These are phyloP conservation scores for Crossaster papposus DNA, from an alignment of 53 echinoderm and acorn worm species.

Conservation along the genomic window DNA sequence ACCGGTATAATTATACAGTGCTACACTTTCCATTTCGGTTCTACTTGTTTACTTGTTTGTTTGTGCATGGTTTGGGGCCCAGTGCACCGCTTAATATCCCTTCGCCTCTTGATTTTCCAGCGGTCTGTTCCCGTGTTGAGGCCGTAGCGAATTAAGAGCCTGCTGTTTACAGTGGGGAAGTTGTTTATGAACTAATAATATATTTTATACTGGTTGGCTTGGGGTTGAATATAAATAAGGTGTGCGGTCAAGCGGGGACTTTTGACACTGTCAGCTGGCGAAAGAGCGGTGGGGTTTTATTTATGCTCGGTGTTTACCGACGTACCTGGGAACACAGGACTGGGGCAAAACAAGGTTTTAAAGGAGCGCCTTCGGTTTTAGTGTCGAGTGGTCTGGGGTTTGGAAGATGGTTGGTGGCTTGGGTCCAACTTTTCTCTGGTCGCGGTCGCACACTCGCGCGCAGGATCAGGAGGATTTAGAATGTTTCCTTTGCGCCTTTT, in stretches of 20 bases:
- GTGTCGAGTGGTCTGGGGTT: not conserved
- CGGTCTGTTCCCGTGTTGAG: not conserved
- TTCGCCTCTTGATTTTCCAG: not conserved
- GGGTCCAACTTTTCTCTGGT: not conserved
- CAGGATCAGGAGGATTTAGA: no score
- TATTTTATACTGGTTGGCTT: not conserved
- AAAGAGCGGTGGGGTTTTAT: constrained; percentile 4
- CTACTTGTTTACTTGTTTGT: not conserved
- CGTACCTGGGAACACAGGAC: constrained; percentile 45
- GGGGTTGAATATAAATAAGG: not conserved
- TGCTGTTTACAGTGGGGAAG: not conserved
- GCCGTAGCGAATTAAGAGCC: not conserved
- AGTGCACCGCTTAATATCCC: not conserved
- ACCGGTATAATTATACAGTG: not conserved
- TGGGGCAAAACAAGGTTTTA: constrained; percentile 46
- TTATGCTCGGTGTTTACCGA: not conserved
- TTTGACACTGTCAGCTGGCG: constrained; percentile 27
- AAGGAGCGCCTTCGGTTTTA: not conserved
- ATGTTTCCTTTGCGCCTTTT: no score
- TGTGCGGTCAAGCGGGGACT: constrained; percentile 51
- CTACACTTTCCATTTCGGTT: not conserved
- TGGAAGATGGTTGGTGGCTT: not conserved
- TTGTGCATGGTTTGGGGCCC: not conserved
- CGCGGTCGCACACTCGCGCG: no score
- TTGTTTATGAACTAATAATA: constrained; percentile 21